Conservation (phyloP, 2,113 vertebrate genomes). For the Colossoma macropomum region DNA sequence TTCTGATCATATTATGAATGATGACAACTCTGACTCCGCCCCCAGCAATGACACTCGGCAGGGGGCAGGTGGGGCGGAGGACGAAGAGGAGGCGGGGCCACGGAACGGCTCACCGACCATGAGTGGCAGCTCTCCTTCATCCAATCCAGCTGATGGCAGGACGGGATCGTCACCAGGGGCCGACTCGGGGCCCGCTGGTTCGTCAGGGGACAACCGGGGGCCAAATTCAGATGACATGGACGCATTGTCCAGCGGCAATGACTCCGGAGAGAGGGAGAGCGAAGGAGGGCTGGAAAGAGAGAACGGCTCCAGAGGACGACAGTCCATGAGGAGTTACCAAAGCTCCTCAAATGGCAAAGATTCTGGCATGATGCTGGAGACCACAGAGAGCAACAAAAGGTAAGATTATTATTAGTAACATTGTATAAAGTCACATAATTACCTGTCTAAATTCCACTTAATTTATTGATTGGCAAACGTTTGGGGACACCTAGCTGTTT, state of each 20-base stretch:
- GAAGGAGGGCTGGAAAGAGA: conserved; percentile 69
- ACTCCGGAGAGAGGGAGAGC: conserved; percentile 84
- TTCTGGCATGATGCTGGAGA: conserved; percentile 85
- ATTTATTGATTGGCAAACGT: too few relatives aligned
- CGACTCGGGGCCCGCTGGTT: conserved; percentile 62
- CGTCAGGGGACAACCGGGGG: conserved; percentile 61
- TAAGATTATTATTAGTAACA: too few relatives aligned
- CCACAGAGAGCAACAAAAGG: conserved; percentile 88
- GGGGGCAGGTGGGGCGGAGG: conserved; percentile 52
- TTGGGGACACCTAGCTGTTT: too few relatives aligned
- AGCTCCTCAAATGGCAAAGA: conserved; percentile 88
- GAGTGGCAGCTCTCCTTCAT: conserved; percentile 24
- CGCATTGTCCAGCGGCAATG: conserved; percentile 85
- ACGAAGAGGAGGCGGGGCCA: conserved; percentile 52
- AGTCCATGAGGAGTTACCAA: conserved; percentile 80
- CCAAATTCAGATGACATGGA: conserved; percentile 83
- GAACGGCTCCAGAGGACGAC: conserved; percentile 67
- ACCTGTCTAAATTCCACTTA: not conserved
- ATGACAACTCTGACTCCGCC: conserved; percentile 74
- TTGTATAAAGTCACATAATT: conserved; percentile 12
- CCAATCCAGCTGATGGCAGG: not conserved
- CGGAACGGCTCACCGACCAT: conserved; percentile 7
- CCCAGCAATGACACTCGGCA: conserved; percentile 62
- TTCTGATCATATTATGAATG: conserved; percentile 76
- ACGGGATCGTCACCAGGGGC: conserved; percentile 59